Conservation (phyloP, 2,888 invertebrate species). For the Lepidocyrtoides sp. region DNA sequence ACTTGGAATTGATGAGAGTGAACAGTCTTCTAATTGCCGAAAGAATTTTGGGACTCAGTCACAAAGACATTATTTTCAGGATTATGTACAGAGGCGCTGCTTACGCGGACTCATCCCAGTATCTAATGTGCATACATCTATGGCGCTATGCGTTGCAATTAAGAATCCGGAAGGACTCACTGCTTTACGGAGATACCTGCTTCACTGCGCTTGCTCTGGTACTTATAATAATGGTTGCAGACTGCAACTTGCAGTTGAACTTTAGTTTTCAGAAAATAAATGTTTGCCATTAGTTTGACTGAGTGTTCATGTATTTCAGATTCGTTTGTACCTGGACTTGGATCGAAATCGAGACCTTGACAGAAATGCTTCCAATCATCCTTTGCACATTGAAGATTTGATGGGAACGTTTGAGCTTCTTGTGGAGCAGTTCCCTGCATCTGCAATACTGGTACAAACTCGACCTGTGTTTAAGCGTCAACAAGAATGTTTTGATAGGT, state of each 20-base stretch:
- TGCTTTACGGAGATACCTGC: conserved; percentile 92
- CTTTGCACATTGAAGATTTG: conserved; percentile 89
- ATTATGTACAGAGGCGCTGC: conserved; percentile 90
- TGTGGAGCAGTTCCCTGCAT: conserved; percentile 89
- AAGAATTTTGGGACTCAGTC: conserved; percentile 92
- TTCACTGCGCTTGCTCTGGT: conserved; percentile 95
- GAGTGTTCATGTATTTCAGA: conserved; percentile 82
- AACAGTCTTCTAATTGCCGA: conserved; percentile 96
- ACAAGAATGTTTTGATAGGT: conserved; percentile 93
- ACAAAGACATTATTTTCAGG: conserved; percentile 95
- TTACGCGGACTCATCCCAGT: conserved; percentile 88
- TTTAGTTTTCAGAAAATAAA: too few relatives aligned
- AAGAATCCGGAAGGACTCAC: conserved; percentile 92
- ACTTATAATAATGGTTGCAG: too few relatives aligned
- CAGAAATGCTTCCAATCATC: conserved; percentile 77
- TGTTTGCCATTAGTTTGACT: too few relatives aligned
- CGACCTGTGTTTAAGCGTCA: conserved; percentile 93
- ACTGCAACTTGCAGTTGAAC: too few relatives aligned
- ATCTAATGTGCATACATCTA: conserved; percentile 94
- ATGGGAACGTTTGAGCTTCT: conserved; percentile 91
- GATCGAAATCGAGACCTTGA: conserved; percentile 82
- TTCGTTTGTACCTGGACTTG: conserved; percentile 84
- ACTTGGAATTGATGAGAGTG: conserved; percentile 94
- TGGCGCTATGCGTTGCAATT: conserved; percentile 95
- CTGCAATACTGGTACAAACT: conserved; percentile 87